Evolutionary conservation across 2,797 vertebrate species (phyloP).

Genomic region (Glossophaga mutica): DNA sequence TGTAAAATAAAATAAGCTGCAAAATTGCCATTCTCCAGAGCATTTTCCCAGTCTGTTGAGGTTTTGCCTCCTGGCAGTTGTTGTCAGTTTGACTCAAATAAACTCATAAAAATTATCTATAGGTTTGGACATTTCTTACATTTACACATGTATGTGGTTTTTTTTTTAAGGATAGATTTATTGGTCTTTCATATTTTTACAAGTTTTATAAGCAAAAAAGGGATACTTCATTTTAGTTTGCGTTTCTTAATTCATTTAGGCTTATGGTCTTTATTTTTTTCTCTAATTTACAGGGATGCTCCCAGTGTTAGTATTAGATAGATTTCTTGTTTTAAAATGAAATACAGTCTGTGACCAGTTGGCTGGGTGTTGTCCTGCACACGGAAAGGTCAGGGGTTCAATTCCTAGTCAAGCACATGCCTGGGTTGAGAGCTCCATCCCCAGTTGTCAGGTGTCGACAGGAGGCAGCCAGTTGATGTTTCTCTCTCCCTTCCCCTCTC

Average conservation of each 20-base stretch:
- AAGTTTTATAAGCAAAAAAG: not conserved
- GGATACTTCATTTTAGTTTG: constrained; percentile 14
- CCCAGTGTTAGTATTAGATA: not conserved
- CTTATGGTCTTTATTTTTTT: not conserved
- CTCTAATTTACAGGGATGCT: not conserved
- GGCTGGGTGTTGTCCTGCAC: not conserved
- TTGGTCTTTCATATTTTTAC: not conserved
- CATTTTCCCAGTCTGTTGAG: not conserved
- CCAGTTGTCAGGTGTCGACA: no score
- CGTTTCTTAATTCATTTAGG: constrained; percentile 22
- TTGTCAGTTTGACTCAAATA: not conserved
- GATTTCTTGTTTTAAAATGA: constrained; percentile 39
- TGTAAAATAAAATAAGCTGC: not conserved
- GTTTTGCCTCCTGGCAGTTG: not conserved
- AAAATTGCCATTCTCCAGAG: not conserved
- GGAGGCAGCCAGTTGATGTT: no score
- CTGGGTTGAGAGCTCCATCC: not conserved
- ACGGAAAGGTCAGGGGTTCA: not conserved
- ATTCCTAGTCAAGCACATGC: not conserved
- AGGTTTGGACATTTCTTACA: not conserved
- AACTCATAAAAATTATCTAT: not conserved
- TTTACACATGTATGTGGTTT: not conserved
- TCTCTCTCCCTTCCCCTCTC: not conserved
- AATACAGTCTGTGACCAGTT: not conserved
- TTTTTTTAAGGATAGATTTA: constrained; percentile 25